Conservation (phyloP, 2,888 invertebrate genomes). For the Schizotus pectinicornis region DNA sequence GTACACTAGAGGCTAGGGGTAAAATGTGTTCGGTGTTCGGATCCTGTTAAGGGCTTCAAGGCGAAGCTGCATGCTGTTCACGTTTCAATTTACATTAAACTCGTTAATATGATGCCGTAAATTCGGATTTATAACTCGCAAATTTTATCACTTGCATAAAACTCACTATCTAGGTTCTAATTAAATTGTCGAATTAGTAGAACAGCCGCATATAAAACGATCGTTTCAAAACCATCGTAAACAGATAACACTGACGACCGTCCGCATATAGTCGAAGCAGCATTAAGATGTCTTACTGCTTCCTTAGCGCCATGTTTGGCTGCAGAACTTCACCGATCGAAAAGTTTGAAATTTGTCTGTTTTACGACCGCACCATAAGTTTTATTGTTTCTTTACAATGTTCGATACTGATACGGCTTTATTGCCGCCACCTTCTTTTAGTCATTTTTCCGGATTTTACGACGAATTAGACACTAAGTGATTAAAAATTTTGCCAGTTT, state of each 20-base stretch:
- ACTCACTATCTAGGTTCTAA: constrained; percentile 22
- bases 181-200: constrained; percentile 25
- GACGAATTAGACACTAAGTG: not conserved
- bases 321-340: constrained; percentile 12
- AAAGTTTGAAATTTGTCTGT: constrained; percentile 18
- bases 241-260: constrained; percentile 20
- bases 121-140: constrained; percentile 23
- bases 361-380: constrained; percentile 19
- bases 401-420: constrained; percentile 18
- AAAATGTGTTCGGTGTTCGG: no score
- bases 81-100: constrained; percentile 5
- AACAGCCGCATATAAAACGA: constrained; percentile 21
- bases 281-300: constrained; percentile 18
- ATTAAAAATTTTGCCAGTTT: no score
- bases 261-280: constrained; percentile 5
- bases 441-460: not conserved
- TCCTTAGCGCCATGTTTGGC: constrained; percentile 5
- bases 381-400: constrained; percentile 26
- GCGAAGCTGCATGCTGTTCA: not conserved
- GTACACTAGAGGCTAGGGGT: no score
- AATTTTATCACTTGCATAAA: constrained; percentile 27
- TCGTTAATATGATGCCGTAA: constrained; percentile 16
- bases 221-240: constrained; percentile 18
- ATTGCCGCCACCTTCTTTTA: not conserved
- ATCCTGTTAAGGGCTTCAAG: no score